Evolutionary conservation across 2,888 invertebrate genomes (phyloP).

Genomic region (Ligdia adustata): DNA sequence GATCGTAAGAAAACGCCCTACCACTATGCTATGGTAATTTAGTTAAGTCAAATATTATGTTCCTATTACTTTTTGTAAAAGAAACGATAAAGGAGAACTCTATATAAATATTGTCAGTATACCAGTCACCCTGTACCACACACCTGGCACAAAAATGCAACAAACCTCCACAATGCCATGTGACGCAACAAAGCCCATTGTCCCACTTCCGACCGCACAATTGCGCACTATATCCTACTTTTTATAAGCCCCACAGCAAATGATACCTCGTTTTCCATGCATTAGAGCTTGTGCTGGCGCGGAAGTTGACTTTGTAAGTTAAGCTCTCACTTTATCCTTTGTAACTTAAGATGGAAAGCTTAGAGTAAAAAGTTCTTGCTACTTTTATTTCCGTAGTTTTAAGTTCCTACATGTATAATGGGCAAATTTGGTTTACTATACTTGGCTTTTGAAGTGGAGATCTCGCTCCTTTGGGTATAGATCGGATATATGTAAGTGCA

Average conservation of each 20-base stretch:
- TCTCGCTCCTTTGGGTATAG: not conserved
- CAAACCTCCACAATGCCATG: slow-evolving; percentile 22
- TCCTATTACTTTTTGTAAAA: too few relatives aligned
- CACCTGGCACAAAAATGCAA: slow-evolving; percentile 33
- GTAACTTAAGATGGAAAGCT: slow-evolving; percentile 1
- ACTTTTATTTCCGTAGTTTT: not conserved
- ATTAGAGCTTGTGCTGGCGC: slow-evolving; percentile 34
- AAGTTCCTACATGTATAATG: too few relatives aligned
- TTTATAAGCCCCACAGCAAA: slow-evolving; percentile 47
- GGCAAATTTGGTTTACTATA: not conserved
- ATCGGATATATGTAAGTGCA: not conserved
- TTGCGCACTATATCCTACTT: slow-evolving; percentile 33
- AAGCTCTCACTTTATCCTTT: slow-evolving; percentile 16
- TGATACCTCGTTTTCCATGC: slow-evolving; percentile 37
- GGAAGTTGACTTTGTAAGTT: slow-evolving; percentile 29
- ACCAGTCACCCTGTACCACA: too few relatives aligned
- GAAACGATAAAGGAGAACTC: too few relatives aligned
- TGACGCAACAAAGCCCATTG: slow-evolving; percentile 60
- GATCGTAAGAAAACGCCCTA: too few relatives aligned
- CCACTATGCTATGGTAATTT: too few relatives aligned
- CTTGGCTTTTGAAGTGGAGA: not conserved
- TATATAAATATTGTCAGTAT: too few relatives aligned
- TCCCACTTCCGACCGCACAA: slow-evolving; percentile 37
- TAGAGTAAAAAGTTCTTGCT: slow-evolving; percentile 22
- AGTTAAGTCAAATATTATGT: too few relatives aligned